A percentile compares a stretch with the other conserved stretches of the same genome.
phyloP scores from a whole-genome alignment of 1,140 invertebrate species.

The Temnothorax curvispinosus region DNA sequence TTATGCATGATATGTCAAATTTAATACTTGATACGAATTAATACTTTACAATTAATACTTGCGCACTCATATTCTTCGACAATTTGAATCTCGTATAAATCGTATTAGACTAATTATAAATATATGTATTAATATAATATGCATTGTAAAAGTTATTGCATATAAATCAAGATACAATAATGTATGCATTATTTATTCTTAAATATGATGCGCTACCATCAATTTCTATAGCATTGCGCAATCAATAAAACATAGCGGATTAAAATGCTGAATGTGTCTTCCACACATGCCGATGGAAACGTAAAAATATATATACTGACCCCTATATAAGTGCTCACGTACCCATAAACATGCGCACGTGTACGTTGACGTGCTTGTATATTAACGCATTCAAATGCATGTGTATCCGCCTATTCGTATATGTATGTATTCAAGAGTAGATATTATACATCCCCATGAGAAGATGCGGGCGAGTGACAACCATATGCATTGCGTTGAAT shows the following conservation, averaged over 20 bases:
- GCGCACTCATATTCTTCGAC: background rate
- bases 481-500: conserved; percentile 83
- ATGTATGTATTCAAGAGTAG: conserved; percentile 74
- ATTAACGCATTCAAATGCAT: conserved; percentile 77
- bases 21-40: background rate
- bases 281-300: conserved; percentile 18
- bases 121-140: background rate
- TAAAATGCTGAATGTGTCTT: conserved; percentile 38
- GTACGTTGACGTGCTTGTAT: conserved; percentile 69
- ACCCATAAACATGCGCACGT: conserved; percentile 33
- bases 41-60: background rate
- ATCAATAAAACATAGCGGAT: background rate
- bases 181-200: background rate
- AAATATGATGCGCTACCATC: no score
- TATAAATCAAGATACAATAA: background rate
- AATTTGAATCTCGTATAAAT: background rate
- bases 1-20: background rate
- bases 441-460: conserved; percentile 81
- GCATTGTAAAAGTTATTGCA: background rate
- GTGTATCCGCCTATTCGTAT: conserved; percentile 59
- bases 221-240: background rate
- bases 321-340: conserved; percentile 51
- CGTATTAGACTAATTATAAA: background rate
- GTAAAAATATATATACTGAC: conserved; percentile 40
- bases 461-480: conserved; percentile 84